A percentile compares a stretch with the other conserved stretches of the same genome.
phyloP scores from a whole-genome alignment of 2,113 vertebrate genomes.

The Himantopus leucocephalus region DNA sequence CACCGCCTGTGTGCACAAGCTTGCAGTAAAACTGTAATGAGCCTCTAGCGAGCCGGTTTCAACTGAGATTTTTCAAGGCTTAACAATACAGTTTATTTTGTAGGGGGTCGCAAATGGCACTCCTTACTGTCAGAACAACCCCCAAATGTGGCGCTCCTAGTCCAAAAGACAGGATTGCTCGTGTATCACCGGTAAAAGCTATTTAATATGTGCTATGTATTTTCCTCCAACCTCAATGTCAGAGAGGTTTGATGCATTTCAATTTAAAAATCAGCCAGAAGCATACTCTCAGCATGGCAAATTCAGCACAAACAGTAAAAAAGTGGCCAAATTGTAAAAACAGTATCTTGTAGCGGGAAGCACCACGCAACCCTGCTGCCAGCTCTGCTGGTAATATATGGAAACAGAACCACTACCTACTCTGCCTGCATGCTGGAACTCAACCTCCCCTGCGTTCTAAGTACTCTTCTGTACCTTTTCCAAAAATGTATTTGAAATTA shows the following conservation, averaged over 20 bases:
- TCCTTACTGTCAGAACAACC: not conserved
- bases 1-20: not conserved
- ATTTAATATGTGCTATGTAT: not conserved
- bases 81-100: not conserved
- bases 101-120: not conserved
- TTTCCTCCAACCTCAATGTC: not conserved
- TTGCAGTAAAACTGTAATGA: not conserved
- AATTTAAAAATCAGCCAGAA: slow-evolving; percentile 37
- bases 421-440: not conserved
- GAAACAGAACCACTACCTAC: not conserved
- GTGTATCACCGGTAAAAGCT: not conserved
- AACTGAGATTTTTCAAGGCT: not conserved
- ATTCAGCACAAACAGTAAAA: not conserved
- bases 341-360: not conserved
- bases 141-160: not conserved
- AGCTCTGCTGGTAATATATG: slow-evolving; percentile 17
- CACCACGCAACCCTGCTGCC: slow-evolving; percentile 5
- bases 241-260: slow-evolving; percentile 12
- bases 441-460: not conserved
- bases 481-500: slow-evolving; percentile 37
- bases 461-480: slow-evolving; percentile 17
- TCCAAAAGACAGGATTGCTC: not conserved
- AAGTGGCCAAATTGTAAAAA: not conserved
- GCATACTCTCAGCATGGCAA: slow-evolving; percentile 21
- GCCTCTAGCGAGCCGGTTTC: not conserved